Conservation (phyloP, 2,113 vertebrate genomes). For the Calidris pugnax region DNA sequence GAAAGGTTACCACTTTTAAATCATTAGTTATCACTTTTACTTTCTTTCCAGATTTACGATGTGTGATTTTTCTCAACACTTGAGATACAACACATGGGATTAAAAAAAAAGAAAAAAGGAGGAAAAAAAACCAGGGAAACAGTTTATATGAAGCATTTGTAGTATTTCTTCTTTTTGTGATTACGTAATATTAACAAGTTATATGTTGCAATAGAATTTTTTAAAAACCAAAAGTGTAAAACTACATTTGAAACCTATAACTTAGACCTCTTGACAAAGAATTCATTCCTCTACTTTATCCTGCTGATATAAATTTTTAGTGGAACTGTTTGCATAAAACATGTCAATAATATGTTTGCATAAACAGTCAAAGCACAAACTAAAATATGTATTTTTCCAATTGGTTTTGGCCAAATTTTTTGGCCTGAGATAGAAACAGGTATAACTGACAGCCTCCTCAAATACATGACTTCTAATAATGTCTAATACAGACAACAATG, state of each 20-base stretch:
- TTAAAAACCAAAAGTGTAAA: neutral
- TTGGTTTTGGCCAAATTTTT: neutral
- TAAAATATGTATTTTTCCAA: neutral
- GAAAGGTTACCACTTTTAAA: neutral
- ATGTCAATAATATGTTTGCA: neutral
- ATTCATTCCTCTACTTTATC: neutral
- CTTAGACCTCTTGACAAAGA: neutral
- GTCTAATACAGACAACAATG: neutral
- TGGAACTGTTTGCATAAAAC: neutral
- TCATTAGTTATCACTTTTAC: neutral
- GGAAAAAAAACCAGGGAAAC: neutral
- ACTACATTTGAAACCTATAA: neutral
- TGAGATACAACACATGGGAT: neutral
- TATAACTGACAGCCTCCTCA: neutral
- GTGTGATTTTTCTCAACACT: neutral
- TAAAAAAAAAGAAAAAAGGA: neutral
- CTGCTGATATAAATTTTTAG: neutral
- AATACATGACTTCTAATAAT: neutral
- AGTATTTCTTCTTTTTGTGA: neutral
- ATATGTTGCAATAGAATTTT: neutral
- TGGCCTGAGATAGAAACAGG: neutral
- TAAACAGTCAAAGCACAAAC: neutral
- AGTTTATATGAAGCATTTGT: neutral
- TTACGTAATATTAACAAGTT: neutral
- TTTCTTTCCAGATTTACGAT: slow-evolving; percentile 16